Base-by-base conservation (phyloP, 2,888 invertebrate species). In the Agrotis clavis region DNA sequence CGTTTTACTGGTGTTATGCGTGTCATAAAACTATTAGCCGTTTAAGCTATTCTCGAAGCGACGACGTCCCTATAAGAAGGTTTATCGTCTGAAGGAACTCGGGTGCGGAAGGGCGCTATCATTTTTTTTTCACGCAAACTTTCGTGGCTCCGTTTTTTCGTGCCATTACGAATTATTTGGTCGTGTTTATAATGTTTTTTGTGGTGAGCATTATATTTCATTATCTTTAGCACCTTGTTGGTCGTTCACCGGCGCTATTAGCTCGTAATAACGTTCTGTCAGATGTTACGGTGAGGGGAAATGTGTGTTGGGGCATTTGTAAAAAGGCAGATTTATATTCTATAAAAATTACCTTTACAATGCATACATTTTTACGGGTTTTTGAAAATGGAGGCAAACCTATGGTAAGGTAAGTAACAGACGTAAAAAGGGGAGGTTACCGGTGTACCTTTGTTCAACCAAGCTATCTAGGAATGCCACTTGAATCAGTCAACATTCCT, bases 1-100 rank as follows among this genome's bases (percentile, higher is more conserved):
- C 84, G 82, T 90, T 92, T 91, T 90, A 88, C 85, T 87, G 87
- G 88, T 92, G 92, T 94, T 92, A 95, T 96, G 96, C 96, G 96
- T 96, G 96, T 94, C 95, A 95, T 95, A 95, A 95, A 96, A 95
- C 96, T 96, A 96, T 96, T 96, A 96, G 94, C 91, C 94, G 94
- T 93, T 94, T 96, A 95, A 94, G 95, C 93, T 95, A 92, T 96
- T 94, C 92, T 94, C 90, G 93, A 94, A 94, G 93, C 91, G 94
- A 90, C 91, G 93, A 93, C 89, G 90, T 91, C 88, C 85, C 92
- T 91, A 87, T 89, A 90, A 91, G 91, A 92, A 91, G 91, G 89
- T 92, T 92, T 92, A 90, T 90, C 89, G 90, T 90, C 83, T 86
- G 84, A 77, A 86, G 89, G 88, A 88, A 90, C 89, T 89, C 82